phyloP scores from a whole-genome alignment of 2,113 vertebrate species.

The Limnothrissa miodon region DNA sequence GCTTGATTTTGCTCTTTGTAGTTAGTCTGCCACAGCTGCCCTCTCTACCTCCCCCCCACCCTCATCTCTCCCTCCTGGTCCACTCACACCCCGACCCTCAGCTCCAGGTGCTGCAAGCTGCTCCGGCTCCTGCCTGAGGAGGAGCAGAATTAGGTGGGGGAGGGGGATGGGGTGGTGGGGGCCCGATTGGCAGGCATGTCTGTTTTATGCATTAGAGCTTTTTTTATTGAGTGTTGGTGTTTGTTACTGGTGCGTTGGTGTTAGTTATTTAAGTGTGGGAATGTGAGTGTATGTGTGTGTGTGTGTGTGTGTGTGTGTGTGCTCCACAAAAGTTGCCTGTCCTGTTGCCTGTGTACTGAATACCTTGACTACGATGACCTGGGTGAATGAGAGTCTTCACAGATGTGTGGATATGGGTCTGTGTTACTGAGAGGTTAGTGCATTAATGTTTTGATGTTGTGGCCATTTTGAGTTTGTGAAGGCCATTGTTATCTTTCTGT shows the following conservation, averaged over 20 bases:
- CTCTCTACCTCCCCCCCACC: slow-evolving; percentile 47
- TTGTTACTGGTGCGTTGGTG: neutral
- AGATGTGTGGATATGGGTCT: too few species aligned
- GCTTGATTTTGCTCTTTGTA: slow-evolving; percentile 49
- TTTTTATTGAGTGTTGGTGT: neutral
- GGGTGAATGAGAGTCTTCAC: too few species aligned
- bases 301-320: slow-evolving; percentile 26
- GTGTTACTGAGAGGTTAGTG: too few species aligned
- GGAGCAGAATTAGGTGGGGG: slow-evolving; percentile 44
- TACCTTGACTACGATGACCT: too few species aligned
- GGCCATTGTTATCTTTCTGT: too few species aligned
- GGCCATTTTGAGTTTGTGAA: too few species aligned
- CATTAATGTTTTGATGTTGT: too few species aligned
- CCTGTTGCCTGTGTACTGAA: neutral
- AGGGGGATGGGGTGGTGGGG: slow-evolving; percentile 43
- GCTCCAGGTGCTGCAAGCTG: slow-evolving; percentile 43
- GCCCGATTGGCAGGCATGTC: slow-evolving; percentile 33
- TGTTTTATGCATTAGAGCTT: slow-evolving; percentile 42
- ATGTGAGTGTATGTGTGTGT: too few species aligned
- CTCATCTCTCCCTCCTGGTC: slow-evolving; percentile 25
- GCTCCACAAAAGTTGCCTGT: neutral
- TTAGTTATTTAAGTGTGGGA: slow-evolving; percentile 15
- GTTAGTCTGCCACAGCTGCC: slow-evolving; percentile 64
- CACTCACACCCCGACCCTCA: neutral
- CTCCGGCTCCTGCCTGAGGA: slow-evolving; percentile 45